These are phyloP conservation scores for Drosophila suboccidentalis DNA, from an alignment of 2,888 invertebrate genomes.

Conservation along the genomic window DNA sequence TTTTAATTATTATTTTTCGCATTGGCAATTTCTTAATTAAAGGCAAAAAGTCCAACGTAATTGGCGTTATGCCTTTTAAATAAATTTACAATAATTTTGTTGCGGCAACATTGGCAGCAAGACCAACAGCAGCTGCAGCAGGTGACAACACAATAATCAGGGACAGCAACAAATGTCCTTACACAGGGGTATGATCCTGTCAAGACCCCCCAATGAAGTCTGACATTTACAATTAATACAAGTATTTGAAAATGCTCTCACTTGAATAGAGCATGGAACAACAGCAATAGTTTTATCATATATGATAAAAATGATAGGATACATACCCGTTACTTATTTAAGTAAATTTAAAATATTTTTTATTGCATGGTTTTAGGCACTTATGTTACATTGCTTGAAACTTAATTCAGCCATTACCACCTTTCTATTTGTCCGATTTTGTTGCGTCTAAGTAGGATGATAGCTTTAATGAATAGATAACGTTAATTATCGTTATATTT, in stretches of 20 bases:
- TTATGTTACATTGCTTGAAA: too few species aligned
- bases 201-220: background rate
- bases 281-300: too few species aligned
- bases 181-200: background rate
- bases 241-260: background rate
- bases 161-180: background rate
- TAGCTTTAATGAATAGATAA: too few species aligned
- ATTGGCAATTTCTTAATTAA: conserved; percentile 78
- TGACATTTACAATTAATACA: background rate
- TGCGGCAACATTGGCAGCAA: conserved; percentile 18
- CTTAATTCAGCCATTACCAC: too few species aligned
- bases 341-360: too few species aligned
- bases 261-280: too few species aligned
- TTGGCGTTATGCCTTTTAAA: conserved; percentile 71
- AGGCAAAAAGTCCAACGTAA: conserved; percentile 57
- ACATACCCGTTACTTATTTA: too few species aligned
- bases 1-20: conserved; percentile 79
- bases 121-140: background rate
- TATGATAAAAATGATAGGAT: too few species aligned
- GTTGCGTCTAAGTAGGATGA: too few species aligned
- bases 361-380: too few species aligned
- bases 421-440: too few species aligned
- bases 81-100: conserved; percentile 71
- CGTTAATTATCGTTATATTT: too few species aligned
- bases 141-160: conserved; percentile 3